Evolutionary conservation across 1,140 invertebrate species (phyloP).

Genomic region (Bombus superbus): DNA sequence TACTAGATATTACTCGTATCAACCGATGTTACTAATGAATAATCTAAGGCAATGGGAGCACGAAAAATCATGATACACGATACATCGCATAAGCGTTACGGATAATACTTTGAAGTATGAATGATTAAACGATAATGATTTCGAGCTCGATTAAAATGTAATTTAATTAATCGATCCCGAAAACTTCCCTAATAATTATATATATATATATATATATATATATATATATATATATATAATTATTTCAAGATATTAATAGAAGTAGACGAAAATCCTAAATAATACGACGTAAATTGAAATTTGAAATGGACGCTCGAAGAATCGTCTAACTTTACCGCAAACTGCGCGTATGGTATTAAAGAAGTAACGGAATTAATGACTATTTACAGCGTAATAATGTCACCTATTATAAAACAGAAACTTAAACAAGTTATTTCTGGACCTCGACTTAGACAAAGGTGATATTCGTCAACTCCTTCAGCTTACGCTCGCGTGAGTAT

Average conservation of each 20-base stretch:
- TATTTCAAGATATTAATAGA: slow-evolving; percentile 13
- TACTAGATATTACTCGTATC: slow-evolving; percentile 33
- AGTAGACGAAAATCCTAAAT: slow-evolving; percentile 8
- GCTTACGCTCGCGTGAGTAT: background rate
- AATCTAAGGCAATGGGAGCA: slow-evolving; percentile 21
- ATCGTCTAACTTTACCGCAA: slow-evolving; percentile 12
- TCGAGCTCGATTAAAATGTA: slow-evolving; percentile 22
- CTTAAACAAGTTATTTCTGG: slow-evolving; percentile 1
- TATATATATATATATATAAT: background rate
- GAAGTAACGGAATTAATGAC: slow-evolving; percentile 46
- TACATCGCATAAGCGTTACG: slow-evolving; percentile 37
- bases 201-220: background rate
- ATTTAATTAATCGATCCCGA: background rate
- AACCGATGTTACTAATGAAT: slow-evolving; percentile 17
- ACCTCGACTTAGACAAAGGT: background rate
- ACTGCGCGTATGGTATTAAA: background rate
- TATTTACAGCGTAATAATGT: slow-evolving; percentile 68
- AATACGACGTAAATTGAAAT: slow-evolving; percentile 5
- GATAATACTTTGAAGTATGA: slow-evolving; percentile 50
- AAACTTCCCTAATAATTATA: background rate
- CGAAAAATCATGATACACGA: slow-evolving; percentile 31
- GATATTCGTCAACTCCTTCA: background rate
- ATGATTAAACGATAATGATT: slow-evolving; percentile 25
- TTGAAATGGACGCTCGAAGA: background rate
- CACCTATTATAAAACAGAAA: slow-evolving; percentile 28